Percentiles rank a stretch among this genome's conserved stretches.
Conservation (phyloP, 2,113 vertebrate species). For the Peromyscus leucopus region DNA sequence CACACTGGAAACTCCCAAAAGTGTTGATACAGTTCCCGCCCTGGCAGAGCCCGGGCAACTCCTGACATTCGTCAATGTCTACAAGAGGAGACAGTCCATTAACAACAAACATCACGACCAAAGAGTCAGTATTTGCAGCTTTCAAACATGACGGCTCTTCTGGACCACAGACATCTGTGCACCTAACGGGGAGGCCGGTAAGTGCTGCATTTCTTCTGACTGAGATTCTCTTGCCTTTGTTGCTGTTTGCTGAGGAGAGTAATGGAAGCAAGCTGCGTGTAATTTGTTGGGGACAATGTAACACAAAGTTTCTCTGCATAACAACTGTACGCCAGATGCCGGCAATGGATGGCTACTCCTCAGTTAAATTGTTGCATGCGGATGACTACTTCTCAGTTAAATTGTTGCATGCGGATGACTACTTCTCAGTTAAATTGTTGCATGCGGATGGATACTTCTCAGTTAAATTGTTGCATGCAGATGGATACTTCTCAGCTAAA, state of each 20-base stretch:
- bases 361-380: background rate
- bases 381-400: background rate
- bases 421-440: background rate
- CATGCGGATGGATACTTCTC: no score
- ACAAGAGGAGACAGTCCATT: constrained; percentile 61
- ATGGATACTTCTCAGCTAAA: background rate
- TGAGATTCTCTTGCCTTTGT: background rate
- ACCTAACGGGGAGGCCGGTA: background rate
- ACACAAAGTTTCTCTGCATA: background rate
- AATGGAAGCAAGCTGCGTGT: background rate
- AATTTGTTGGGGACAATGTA: background rate
- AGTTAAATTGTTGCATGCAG: background rate
- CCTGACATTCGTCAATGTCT: constrained; percentile 94
- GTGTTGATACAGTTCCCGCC: constrained; percentile 93
- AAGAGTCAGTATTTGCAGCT: background rate
- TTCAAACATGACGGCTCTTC: fast-evolving
- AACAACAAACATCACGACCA: background rate
- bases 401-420: background rate
- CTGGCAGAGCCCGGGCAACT: constrained; percentile 92
- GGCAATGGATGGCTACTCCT: background rate
- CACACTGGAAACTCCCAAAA: constrained; percentile 93
- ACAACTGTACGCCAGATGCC: background rate
- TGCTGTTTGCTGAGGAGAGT: background rate
- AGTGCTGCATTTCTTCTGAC: background rate
- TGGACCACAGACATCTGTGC: background rate